Conservation (phyloP, 1,140 invertebrate genomes). For the Drosophila mojavensis region DNA sequence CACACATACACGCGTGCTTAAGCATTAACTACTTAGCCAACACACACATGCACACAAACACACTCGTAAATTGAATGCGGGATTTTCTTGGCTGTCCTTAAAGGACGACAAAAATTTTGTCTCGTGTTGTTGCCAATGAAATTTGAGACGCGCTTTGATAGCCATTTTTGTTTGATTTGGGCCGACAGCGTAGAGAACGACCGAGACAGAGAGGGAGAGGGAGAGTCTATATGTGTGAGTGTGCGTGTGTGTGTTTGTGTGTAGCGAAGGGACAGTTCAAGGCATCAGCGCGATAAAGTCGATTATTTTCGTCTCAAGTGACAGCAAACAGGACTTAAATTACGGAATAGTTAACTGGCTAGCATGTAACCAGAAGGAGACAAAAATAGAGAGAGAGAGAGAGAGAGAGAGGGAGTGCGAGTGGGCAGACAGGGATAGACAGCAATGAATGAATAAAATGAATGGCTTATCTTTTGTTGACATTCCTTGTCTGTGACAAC, state of each 20-base stretch:
- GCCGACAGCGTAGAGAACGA: background rate
- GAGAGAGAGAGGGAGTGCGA: background rate
- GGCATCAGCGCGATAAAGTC: conserved; percentile 68
- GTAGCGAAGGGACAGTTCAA: background rate
- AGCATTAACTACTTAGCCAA: conserved; percentile 5
- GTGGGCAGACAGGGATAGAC: background rate
- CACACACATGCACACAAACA: background rate
- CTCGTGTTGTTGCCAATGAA: conserved; percentile 53
- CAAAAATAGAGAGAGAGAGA: background rate
- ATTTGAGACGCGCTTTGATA: conserved; percentile 61
- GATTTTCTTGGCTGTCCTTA: conserved; percentile 19
- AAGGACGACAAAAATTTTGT: conserved; percentile 38
- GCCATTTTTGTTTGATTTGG: conserved; percentile 27
- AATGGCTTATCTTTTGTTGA: conserved; percentile 83
- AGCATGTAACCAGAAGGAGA: background rate
- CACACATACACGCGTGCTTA: conserved; percentile 13
- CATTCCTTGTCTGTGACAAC: conserved; percentile 79
- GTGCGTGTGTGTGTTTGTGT: background rate
- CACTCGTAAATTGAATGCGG: conserved; percentile 11
- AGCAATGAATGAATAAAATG: conserved; percentile 78
- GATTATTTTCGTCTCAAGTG: conserved; percentile 82
- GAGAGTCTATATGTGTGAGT: background rate
- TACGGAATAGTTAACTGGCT: conserved; percentile 78
- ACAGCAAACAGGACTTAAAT: conserved; percentile 81
- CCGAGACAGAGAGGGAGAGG: too few relatives aligned